A percentile compares a stretch with the other conserved stretches of the same genome.
These are phyloP conservation scores for Troglohyphantes excavatus DNA, from an alignment of 2,888 invertebrate species.

Conservation along the genomic window DNA sequence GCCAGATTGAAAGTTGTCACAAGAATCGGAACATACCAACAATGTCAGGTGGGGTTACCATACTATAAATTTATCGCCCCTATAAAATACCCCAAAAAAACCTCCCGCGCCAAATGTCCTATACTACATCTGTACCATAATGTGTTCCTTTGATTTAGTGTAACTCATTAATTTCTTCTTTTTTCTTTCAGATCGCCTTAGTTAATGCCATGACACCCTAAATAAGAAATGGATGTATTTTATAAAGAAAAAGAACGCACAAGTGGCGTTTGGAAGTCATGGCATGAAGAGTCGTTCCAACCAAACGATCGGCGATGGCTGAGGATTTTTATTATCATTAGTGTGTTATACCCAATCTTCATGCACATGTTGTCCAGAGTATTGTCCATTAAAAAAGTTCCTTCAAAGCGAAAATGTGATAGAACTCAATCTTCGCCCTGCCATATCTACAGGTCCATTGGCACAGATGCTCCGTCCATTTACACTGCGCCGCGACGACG, in stretches of 20 bases:
- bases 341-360: neutral
- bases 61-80: too few species aligned
- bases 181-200: neutral
- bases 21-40: too few species aligned
- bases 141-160: too few species aligned
- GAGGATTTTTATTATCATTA: slow-evolving; percentile 30
- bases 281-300: neutral
- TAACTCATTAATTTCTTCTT: neutral
- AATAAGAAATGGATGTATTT: neutral
- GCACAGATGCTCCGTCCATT: slow-evolving; percentile 48
- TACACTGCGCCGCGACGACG: slow-evolving; percentile 16
- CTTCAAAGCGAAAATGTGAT: slow-evolving; percentile 61
- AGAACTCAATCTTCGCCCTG: neutral
- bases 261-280: neutral
- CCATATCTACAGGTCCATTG: neutral
- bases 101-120: too few species aligned
- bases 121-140: too few species aligned
- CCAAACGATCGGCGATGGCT: slow-evolving; percentile 46
- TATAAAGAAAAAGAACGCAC: neutral
- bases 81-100: too few species aligned
- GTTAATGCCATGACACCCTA: neutral
- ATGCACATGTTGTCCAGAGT: neutral
- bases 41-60: too few species aligned
- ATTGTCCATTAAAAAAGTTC: slow-evolving; percentile 52
- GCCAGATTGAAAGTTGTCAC: too few species aligned